phyloP scores from a whole-genome alignment of 2,113 vertebrate species.

The Eurystomus gularis region DNA sequence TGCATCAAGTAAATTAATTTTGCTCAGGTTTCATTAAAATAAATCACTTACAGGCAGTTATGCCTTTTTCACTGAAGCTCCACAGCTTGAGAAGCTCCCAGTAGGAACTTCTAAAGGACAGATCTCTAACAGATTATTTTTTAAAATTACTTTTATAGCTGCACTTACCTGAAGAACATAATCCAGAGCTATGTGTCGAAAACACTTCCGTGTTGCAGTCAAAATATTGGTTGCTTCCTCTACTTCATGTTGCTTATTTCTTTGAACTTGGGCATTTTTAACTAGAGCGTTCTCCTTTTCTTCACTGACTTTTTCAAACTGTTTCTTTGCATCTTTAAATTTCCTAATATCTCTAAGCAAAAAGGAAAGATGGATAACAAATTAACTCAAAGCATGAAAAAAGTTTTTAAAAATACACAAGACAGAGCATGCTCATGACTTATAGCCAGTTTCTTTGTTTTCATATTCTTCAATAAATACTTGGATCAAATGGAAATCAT shows the following conservation, averaged over 20 bases:
- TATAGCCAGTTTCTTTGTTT: not conserved
- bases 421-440: fast-evolving
- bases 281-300: slow-evolving; percentile 94
- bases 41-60: not conserved
- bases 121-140: not conserved
- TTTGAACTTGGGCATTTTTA: slow-evolving; percentile 94
- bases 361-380: not conserved
- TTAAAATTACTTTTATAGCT: not conserved
- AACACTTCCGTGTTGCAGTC: slow-evolving; percentile 94
- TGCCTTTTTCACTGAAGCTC: not conserved
- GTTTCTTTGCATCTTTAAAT: slow-evolving; percentile 98
- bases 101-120: not conserved
- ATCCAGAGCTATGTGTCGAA: slow-evolving; percentile 94
- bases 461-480: not conserved
- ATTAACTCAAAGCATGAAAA: not conserved
- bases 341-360: slow-evolving; percentile 88
- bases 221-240: slow-evolving; percentile 95
- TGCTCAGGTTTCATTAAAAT: not conserved
- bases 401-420: not conserved
- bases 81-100: not conserved
- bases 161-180: slow-evolving; percentile 91
- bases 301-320: slow-evolving; percentile 98
- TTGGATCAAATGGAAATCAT: not conserved
- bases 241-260: slow-evolving; percentile 95
- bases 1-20: not conserved